Evolutionary conservation across 2,797 vertebrate genomes (phyloP), one percentile per base, ranked within the genome.

Genomic region (Cossypha polioptera): DNA sequence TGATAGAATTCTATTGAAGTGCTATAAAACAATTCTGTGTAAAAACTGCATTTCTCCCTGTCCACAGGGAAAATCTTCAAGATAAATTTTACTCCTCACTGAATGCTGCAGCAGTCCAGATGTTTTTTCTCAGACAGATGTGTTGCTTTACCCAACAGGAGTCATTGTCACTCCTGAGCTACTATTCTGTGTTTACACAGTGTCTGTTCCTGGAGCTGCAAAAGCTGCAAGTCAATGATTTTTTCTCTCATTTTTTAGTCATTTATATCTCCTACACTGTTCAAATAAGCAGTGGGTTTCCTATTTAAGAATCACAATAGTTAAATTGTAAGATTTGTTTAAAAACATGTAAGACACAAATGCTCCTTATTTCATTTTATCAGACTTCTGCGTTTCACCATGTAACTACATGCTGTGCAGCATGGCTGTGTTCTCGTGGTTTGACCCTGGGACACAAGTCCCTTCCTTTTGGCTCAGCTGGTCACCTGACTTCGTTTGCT

Each of bases 101-200:
- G 76, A 75, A 69, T n/a, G 40, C 65, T 73, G 66, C 9, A 26
- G 48, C 51, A 43, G 76, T 72, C 87, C 95, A 97, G 92, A 88
- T 97, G 95, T 91, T 95, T 91, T 72, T 68, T 62, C 69, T 93
- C 82, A 72, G 68, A 59, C 94, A 94, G 89, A 88, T 96, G 91
- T 91, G 91, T 91, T 91, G 26, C 82, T 83, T 88, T 95, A 48
- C 79, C 59, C 89, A 81, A 29, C 54, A 73, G 40, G 78, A 95
- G 78, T 51, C 92, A 90, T 87, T 3, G 0, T 66, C 13, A 19
- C 26, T 95, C 72, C 82, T 93, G 82, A 91, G 85, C 87, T 92
- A 72, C 82, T 92, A 24, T 83, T 94, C 36, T 80, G 72, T 92
- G 61, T 83, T 85, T 69, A 68, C 38, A 65, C 66, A 92, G n/a